Evolutionary conservation across 2,113 vertebrate species (phyloP).

Genomic region (Phasianus colchicus): DNA sequence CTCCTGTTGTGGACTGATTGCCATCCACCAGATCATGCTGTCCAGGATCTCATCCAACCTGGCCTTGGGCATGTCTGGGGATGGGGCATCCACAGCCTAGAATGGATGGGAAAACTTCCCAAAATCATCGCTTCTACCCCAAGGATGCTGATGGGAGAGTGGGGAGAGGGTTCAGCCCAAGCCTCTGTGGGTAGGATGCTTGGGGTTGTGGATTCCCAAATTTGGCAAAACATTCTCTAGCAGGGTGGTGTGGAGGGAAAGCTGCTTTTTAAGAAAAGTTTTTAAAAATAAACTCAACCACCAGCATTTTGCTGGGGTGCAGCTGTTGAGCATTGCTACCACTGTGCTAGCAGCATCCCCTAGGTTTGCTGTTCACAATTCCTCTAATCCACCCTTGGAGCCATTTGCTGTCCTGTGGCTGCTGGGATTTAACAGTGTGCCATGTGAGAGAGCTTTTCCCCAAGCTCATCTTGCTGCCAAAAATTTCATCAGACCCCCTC

Average conservation of each 20-base stretch:
- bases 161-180: not conserved
- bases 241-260: fast-evolving
- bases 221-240: fast-evolving
- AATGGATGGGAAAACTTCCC: not conserved
- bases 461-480: not conserved
- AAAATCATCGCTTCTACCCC: not conserved
- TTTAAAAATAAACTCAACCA: not conserved
- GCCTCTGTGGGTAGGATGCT: not conserved
- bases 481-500: too few species aligned
- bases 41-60: too few species aligned
- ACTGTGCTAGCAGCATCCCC: not conserved
- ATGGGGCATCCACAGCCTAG: too few species aligned
- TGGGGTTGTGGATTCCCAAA: not conserved
- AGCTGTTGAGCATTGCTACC: not conserved
- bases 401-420: fast-evolving
- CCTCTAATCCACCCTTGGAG: not conserved
- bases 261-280: not conserved
- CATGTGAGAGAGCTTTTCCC: slow-evolving; percentile 39
- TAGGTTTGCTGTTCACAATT: fast-evolving
- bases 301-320: not conserved
- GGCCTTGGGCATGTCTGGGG: too few species aligned
- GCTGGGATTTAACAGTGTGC: fast-evolving
- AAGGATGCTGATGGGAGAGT: not conserved
- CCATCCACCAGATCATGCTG: too few species aligned
- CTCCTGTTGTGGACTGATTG: too few species aligned